These are phyloP conservation scores for Cottus gobio DNA, from an alignment of 2,113 vertebrate genomes.

Conservation along the genomic window DNA sequence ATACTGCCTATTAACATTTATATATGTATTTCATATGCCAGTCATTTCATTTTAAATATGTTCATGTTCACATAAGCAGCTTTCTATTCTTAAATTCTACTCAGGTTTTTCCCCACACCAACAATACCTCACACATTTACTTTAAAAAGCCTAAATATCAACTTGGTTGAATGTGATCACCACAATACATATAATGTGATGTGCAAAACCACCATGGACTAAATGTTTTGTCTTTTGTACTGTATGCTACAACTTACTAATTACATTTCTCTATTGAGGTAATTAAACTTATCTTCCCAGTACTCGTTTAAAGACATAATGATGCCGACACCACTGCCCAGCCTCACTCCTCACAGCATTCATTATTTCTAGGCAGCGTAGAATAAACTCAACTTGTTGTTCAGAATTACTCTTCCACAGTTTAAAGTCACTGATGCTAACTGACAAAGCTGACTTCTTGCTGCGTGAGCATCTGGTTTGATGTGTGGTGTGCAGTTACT, in stretches of 20 bases:
- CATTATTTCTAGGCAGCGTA: not conserved
- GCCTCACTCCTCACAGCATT: not conserved
- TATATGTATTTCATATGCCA: not conserved
- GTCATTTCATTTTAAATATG: not conserved
- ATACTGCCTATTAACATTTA: not conserved
- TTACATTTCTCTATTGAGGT: not conserved
- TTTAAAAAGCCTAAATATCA: not conserved
- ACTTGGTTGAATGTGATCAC: not conserved
- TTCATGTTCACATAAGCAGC: not conserved
- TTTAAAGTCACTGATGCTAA: constrained; percentile 15
- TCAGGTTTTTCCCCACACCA: not conserved
- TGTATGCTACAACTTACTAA: not conserved
- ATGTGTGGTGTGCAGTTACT: constrained; percentile 5
- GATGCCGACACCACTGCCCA: not conserved
- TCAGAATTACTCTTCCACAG: constrained; percentile 8
- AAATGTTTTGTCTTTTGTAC: not conserved
- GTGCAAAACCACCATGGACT: not conserved
- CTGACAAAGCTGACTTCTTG: constrained; percentile 14
- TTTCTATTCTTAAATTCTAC: not conserved
- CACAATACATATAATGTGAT: not conserved
- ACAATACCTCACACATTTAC: not conserved
- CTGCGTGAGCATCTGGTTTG: constrained; percentile 10
- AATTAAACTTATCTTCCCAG: not conserved
- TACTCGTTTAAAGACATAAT: not conserved
- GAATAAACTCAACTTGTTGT: constrained; percentile 2